Conservation (phyloP, 1,140 invertebrate genomes). For the Drosophila subobscura region DNA sequence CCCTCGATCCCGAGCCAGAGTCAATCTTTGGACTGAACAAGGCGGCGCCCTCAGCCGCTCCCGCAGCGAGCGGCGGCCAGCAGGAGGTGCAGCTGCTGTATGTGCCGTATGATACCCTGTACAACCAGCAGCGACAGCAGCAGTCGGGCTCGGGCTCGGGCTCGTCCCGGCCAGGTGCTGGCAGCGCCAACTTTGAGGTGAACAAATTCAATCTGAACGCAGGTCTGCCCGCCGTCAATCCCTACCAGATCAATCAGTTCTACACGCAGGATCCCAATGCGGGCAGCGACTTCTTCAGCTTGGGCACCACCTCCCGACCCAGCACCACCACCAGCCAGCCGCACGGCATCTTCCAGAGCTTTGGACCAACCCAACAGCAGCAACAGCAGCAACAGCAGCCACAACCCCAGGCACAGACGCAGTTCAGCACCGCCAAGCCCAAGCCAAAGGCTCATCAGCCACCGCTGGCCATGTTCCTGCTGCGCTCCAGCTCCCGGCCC, state of each 20-base stretch:
- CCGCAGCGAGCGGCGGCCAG: conserved; percentile 20
- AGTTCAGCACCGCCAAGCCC: conserved; percentile 80
- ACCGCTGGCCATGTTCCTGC: conserved; percentile 91
- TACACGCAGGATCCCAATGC: conserved; percentile 76
- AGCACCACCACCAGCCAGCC: conserved; percentile 83
- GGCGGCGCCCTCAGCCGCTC: conserved; percentile 19
- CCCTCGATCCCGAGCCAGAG: conserved; percentile 61
- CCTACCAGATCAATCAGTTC: conserved; percentile 79
- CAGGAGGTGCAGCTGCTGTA: conserved; percentile 91
- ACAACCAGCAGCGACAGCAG: conserved; percentile 84
- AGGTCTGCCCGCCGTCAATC: conserved; percentile 67
- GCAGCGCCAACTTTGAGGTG: conserved; percentile 64
- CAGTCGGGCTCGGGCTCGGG: conserved; percentile 2
- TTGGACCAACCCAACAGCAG: conserved; percentile 36
- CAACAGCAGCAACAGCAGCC: conserved; percentile 31
- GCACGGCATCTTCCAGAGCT: conserved; percentile 83
- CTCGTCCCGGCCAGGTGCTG: too few species aligned
- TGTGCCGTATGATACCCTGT: conserved; percentile 90
- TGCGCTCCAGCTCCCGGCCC: conserved; percentile 84
- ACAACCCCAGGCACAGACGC: conserved; percentile 27
- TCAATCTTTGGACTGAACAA: conserved; percentile 55
- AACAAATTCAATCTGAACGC: conserved; percentile 83
- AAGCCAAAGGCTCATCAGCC: conserved; percentile 90
- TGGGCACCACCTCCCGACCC: conserved; percentile 55
- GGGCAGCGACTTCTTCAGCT: conserved; percentile 57